Percentiles rank a stretch among this genome's conserved stretches.
Conservation (phyloP, 2,113 vertebrate species). For the Chaetodon auriga region DNA sequence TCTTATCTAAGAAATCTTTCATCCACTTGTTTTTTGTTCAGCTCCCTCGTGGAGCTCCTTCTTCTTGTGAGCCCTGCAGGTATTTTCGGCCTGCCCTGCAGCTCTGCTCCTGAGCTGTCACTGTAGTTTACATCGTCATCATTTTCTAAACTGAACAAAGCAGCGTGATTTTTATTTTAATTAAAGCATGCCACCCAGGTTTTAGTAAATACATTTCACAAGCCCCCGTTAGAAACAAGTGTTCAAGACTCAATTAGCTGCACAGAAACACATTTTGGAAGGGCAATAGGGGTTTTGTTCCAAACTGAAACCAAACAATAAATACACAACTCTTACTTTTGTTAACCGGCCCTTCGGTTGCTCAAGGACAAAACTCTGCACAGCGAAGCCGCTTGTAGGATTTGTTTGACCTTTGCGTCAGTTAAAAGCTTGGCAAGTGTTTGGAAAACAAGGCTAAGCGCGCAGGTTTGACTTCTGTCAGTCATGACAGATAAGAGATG, state of each 20-base stretch:
- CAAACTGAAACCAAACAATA: background rate
- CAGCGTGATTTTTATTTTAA: slow-evolving; percentile 39
- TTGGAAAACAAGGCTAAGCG: slow-evolving; percentile 3
- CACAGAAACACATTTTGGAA: background rate
- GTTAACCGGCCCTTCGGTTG: background rate
- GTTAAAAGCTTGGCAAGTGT: slow-evolving; percentile 31
- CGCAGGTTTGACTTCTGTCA: slow-evolving; percentile 6
- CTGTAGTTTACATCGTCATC: slow-evolving; percentile 11
- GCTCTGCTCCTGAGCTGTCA: slow-evolving; percentile 38
- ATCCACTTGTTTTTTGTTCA: background rate
- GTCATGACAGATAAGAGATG: background rate
- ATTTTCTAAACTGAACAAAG: slow-evolving; percentile 30
- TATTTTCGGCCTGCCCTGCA: slow-evolving; percentile 27
- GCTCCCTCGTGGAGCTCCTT: slow-evolving; percentile 9
- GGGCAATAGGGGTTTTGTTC: no score
- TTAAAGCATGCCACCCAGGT: slow-evolving; percentile 24
- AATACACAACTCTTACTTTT: background rate
- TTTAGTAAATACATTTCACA: slow-evolving; percentile 20
- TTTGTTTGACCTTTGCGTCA: slow-evolving; percentile 27
- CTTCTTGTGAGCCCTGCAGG: slow-evolving; percentile 33
- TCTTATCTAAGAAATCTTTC: background rate
- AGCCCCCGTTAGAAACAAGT: background rate
- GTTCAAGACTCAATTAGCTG: slow-evolving; percentile 20
- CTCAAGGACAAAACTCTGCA: background rate
- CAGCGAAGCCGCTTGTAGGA: background rate